Evolutionary conservation across 2,888 invertebrate species (phyloP), one percentile per base, ranked within the genome.

Genomic region (Actias luna): DNA sequence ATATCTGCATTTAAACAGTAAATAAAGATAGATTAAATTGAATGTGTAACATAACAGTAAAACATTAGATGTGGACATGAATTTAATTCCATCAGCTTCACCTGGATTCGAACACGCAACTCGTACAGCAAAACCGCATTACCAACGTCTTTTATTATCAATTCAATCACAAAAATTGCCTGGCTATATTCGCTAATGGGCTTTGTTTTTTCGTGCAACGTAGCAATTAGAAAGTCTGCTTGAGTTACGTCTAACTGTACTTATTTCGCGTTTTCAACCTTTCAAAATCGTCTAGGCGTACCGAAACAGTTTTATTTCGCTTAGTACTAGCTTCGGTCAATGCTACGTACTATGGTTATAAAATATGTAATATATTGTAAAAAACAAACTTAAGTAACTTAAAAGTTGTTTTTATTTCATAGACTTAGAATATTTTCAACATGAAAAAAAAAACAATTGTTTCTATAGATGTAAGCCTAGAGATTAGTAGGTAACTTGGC

Each of bases 201-300:
- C 58, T 62, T 62, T 59, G 8, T 50, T 50, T 59, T 59, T 39
- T 55, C 63, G 55, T 55, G 63, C 59, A 18, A 52, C 39, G 36
- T 39, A 59, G 39, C 67, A 75, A 71, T 78, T 77, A 77, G 76
- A 77, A 77, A 77, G 76, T 78, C 69, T 65, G 68, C 64, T 69
- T 65, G 61, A 42, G 62, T 72, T 71, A 65, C 14, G 66, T 65
- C 22, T 74, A 76, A 76, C 76, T 72, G 76, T 76, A 73, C 66
- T 69, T 76, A 68, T 76, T 77, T 78, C 72, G 73, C 78, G 71
- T 67, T 50, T 64, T 71, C 72, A 67, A 73, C 73, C 70, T 76
- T 73, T 77, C 71, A 71, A 67, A 73, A 65, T 65, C 60, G 52
- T 62, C 63, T 61, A 66, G 62, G 60, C 52, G 65, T 61, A 66